Evolutionary conservation across 2,888 invertebrate genomes (phyloP).

Genomic region (Margaritifera margaritifera): DNA sequence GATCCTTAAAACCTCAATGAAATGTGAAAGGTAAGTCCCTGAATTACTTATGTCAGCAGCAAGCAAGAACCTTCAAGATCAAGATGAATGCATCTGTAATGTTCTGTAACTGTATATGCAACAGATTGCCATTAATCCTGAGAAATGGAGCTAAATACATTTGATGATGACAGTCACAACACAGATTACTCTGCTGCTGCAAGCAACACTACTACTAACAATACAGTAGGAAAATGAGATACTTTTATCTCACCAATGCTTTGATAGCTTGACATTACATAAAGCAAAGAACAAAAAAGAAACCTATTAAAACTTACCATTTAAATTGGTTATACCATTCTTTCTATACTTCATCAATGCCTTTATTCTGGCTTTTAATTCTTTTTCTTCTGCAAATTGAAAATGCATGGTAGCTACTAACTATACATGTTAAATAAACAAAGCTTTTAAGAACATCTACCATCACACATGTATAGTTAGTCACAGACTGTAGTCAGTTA

Average conservation of each 20-base stretch:
- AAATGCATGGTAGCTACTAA: neutral
- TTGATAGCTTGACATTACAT: neutral
- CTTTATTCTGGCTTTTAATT: conserved; percentile 85
- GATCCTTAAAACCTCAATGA: too few species aligned
- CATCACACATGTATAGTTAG: too few species aligned
- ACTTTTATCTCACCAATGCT: neutral
- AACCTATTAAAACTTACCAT: conserved; percentile 56
- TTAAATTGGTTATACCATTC: conserved; percentile 82
- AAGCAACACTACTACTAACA: conserved; percentile 8
- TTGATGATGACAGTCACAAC: neutral
- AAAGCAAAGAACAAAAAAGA: conserved; percentile 9
- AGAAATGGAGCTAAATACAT: too few species aligned
- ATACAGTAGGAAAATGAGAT: neutral
- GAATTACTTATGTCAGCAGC: too few species aligned
- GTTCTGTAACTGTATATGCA: too few species aligned
- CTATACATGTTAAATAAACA: too few species aligned
- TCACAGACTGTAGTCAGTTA: too few species aligned
- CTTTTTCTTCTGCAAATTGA: conserved; percentile 80
- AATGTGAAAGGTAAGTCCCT: too few species aligned
- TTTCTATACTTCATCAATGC: conserved; percentile 87
- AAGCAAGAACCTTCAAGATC: too few species aligned
- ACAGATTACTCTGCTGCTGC: conserved; percentile 16
- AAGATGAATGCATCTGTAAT: too few species aligned
- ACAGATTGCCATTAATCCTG: too few species aligned
- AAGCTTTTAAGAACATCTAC: neutral